Percentiles rank a stretch among this genome's conserved stretches.
Conservation (phyloP, 1,140 invertebrate species). For the Hypsibius dujardini region DNA sequence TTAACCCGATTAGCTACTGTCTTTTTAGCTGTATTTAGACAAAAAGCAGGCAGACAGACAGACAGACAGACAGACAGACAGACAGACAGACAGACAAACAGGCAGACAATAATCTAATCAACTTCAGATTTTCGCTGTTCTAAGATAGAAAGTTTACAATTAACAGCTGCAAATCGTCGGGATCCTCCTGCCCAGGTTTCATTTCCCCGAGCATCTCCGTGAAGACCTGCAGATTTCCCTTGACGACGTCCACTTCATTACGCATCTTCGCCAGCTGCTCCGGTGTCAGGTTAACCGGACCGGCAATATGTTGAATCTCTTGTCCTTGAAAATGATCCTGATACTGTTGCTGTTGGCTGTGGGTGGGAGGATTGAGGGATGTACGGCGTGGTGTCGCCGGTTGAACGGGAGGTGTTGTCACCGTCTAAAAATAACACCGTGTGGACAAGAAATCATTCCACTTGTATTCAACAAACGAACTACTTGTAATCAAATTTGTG, state of each 20-base stretch:
- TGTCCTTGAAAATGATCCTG: not conserved
- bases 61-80: no score
- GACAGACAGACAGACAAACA: no score
- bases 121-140: no score
- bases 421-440: not conserved
- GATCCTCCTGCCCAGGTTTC: slow-evolving; percentile 49
- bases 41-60: no score
- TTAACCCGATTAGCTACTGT: no score
- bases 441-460: no score
- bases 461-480: no score
- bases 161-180: slow-evolving; percentile 50
- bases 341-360: not conserved
- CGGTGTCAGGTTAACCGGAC: slow-evolving; percentile 40
- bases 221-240: slow-evolving; percentile 79
- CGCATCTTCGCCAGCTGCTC: slow-evolving; percentile 72
- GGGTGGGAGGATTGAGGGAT: not conserved
- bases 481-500: no score
- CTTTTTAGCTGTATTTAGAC: no score
- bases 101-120: slow-evolving; percentile 20
- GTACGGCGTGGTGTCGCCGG: not conserved
- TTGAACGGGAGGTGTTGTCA: not conserved
- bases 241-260: slow-evolving; percentile 75
- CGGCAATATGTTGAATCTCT: slow-evolving; percentile 17
- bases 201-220: slow-evolving; percentile 83
- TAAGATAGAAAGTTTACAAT: slow-evolving; percentile 35